Base-by-base conservation (phyloP, 2,113 vertebrate genomes). In the Nothocercus julius region DNA sequence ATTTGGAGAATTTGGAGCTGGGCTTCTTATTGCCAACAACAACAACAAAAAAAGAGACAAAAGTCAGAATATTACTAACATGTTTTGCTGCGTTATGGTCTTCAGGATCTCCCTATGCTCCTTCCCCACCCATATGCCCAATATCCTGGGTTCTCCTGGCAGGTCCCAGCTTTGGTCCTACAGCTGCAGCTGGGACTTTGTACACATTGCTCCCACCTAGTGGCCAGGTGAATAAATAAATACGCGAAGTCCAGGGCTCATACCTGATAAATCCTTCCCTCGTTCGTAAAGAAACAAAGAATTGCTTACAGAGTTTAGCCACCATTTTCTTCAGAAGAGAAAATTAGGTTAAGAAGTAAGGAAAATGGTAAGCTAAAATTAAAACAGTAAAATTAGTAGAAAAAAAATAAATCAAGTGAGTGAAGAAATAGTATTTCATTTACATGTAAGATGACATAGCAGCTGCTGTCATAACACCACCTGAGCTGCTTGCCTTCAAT, bases 121-220 rank as follows among this genome's bases (percentile, higher is more conserved):
- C 34, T 36, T 24, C 32, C 42, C 38, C 54, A 42, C 7, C 7
- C 17, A 3, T 1, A 1, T 38, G 79, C 21, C 32, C 30, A 34
- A 14, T 16, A 32, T 22, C 34, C 45, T 70, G 15, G 21, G 18
- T 0, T 1, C 7, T 51, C 22, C 34, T 72, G 8, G 5, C 0
- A 3, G 5, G 6, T 56, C 24, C 9, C 66, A 75, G 18, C 42
- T 68, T 45, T 85, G 44, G 28, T 62, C 16, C 53, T 76, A 49
- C 8, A 53, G 38, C 47, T 79, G 7, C 58, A 61, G 7, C 0
- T 5, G 36, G 16, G 27, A 64, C 42, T 61, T 79, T 25, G 7
- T 28, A 34, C 13, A 32, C n/a, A 1, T 63, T 51, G n/a, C 38
- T 82, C 21, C 42, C 42, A 67, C 24, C 7, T 7, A 49, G 20